Conservation (phyloP, 2,888 invertebrate species). For the Tiliacea citrago region DNA sequence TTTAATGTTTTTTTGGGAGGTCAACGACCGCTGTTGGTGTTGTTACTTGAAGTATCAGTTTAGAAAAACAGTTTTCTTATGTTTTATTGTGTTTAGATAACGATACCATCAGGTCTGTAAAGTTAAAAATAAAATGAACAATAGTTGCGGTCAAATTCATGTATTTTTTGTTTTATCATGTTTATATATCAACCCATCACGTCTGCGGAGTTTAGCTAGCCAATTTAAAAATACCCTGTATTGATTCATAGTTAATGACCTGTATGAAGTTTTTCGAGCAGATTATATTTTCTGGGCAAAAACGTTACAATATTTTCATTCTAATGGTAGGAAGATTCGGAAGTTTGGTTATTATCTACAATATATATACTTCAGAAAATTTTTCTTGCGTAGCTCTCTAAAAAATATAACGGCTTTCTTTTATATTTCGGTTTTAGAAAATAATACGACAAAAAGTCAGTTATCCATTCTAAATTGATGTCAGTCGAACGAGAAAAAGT, state of each 20-base stretch:
- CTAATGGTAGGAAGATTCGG: conserved; percentile 19
- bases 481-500: not conserved
- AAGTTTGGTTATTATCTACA: conserved; percentile 41
- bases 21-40: too few relatives aligned
- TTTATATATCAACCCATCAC: too few relatives aligned
- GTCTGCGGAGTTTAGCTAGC: too few relatives aligned
- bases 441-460: not conserved
- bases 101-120: too few relatives aligned
- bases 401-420: conserved; percentile 11
- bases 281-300: conserved; percentile 4
- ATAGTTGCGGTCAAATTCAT: too few relatives aligned
- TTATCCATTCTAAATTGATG: not conserved
- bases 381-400: not conserved
- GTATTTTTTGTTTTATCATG: too few relatives aligned
- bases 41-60: too few relatives aligned
- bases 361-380: conserved; percentile 34
- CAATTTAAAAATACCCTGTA: too few relatives aligned
- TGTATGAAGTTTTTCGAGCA: not conserved
- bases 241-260: conserved; percentile 1
- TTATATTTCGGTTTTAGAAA: not conserved
- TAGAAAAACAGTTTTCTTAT: too few relatives aligned
- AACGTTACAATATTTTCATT: conserved; percentile 45
- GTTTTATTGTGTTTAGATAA: too few relatives aligned
- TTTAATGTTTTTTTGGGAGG: too few relatives aligned
- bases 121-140: too few relatives aligned